Evolutionary conservation across 1,140 invertebrate species (phyloP), one percentile per base, ranked within the genome.

Genomic region (Globodera ellingtonae): DNA sequence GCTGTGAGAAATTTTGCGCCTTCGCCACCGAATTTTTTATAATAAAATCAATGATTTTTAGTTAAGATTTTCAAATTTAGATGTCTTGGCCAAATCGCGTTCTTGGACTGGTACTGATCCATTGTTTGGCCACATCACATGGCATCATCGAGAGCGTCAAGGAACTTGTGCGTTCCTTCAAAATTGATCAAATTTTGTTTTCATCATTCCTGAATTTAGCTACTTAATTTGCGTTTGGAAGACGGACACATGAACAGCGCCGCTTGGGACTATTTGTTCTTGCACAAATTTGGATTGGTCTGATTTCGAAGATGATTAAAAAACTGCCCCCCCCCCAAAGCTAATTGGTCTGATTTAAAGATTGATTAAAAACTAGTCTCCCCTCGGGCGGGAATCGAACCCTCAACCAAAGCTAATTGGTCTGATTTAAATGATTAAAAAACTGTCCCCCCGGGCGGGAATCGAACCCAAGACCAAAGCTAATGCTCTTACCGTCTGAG

Each of bases 71-170:
- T n/a, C n/a, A 50, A 35, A 44, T 50, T 50, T 48, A 74, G 72
- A 69, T 69, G 52, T 8, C 35, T 48, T 74, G 65, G 52, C 72
- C 72, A 7, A 74, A 74, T 13, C 72, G 65, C 44, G 65, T 74
- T n/a, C 72, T 74, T 44, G 72, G 72, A 4, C 72, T 74, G 1
- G 35, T 50, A 7, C 72, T 74, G 35, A 69, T 74, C 52, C 52
- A 74, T 48, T 74, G 52, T 48, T 46, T 74, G 65, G 65, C 7
- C 72, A 70, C 67, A 15, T 10, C 67, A 21, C 72, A 74, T n/a
- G 72, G 52, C 62, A 74, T 74, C 24, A 69, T 69, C 21, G 72
- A 59, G 4, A 44, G 24, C 72, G 6, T 74, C 72, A 59, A 69
- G 35, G 9, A 74, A 46, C 62, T 70, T 8, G 67, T 70, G 13